Base-by-base conservation (phyloP, 2,113 vertebrate genomes). In the Bucco capensis region DNA sequence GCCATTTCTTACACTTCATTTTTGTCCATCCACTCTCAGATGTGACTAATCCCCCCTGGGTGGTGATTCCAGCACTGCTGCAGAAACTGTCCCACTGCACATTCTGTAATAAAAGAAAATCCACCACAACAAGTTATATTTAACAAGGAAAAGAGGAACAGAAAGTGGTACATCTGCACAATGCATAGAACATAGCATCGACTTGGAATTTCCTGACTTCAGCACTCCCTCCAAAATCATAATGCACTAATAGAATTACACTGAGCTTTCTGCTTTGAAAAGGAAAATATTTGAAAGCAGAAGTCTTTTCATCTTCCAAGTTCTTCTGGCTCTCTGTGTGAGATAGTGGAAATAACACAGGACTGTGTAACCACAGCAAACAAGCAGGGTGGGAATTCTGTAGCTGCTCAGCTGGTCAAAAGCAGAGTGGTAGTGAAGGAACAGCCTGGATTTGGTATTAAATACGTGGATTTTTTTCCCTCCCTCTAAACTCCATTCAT, bases 141-240 rank as follows among this genome's bases (percentile, higher is more conserved):
- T 95, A 95, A 92, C 93, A 74, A 74, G 90, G 64, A 80, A 89
- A 94, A 94, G 93, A 90, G 75, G 88, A 94, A 77, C 38, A 90
- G 81, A 93, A 92, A 94, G 56, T 44, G 77, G 92, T 86, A 96
- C 93, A 86, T 91, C 94, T 96, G 95, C 85, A 86, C 91, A 95
- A 89, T 56, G 77, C 87, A 90, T 94, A 95, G 79, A 92, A 87
- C 66, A 93, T 90, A 94, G 22, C 74, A 87, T 31, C 93, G 92
- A 82, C 90, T 94, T 93, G 93, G 95, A 95, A 96, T 96, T 93
- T 96, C 95, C 95, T 96, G 95, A 93, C 93, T 96, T 83, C 58
- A 87, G 84, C 78, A 38, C 47, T 66, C 58, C 58, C 80, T 96
- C 81, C 92, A 89, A 94, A 92, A 88, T 94, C 88, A 92, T 90